phyloP scores from a whole-genome alignment of 2,888 invertebrate species.

The Ceramica pisi region DNA sequence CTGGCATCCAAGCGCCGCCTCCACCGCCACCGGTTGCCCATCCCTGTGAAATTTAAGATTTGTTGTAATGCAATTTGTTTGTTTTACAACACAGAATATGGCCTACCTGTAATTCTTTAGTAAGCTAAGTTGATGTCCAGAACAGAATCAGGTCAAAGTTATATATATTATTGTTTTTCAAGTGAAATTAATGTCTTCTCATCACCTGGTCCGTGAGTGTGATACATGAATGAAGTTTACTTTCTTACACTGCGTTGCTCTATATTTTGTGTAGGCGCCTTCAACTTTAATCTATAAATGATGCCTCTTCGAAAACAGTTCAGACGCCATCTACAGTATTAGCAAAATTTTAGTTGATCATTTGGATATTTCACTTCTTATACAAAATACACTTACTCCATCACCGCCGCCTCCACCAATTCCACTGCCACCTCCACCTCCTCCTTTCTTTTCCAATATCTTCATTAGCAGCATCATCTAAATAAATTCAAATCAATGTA shows the following conservation, averaged over 20 bases:
- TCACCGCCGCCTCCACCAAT: slow-evolving; percentile 76
- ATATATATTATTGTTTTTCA: too few species aligned
- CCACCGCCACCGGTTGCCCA: slow-evolving; percentile 86
- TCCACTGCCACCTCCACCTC: slow-evolving; percentile 74
- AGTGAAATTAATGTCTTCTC: neutral
- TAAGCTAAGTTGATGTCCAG: too few species aligned
- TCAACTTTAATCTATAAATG: neutral
- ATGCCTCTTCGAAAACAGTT: neutral
- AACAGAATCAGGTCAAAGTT: too few species aligned
- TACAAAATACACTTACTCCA: slow-evolving; percentile 70
- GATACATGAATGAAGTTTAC: neutral
- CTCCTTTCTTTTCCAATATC: slow-evolving; percentile 84
- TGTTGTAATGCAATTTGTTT: neutral
- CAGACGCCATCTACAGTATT: neutral
- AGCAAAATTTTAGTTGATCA: neutral
- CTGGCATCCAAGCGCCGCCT: slow-evolving; percentile 88
- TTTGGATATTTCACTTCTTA: neutral
- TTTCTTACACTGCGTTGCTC: slow-evolving; percentile 1
- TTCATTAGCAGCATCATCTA: slow-evolving; percentile 88
- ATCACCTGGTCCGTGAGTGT: neutral
- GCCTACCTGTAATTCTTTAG: too few species aligned
- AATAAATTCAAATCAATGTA: slow-evolving; percentile 47
- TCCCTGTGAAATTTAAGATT: slow-evolving; percentile 75
- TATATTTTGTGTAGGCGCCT: slow-evolving; percentile 2
- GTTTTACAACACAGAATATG: too few species aligned